phyloP scores from a whole-genome alignment of 2,888 invertebrate species.

The Plagodis dolabraria region DNA sequence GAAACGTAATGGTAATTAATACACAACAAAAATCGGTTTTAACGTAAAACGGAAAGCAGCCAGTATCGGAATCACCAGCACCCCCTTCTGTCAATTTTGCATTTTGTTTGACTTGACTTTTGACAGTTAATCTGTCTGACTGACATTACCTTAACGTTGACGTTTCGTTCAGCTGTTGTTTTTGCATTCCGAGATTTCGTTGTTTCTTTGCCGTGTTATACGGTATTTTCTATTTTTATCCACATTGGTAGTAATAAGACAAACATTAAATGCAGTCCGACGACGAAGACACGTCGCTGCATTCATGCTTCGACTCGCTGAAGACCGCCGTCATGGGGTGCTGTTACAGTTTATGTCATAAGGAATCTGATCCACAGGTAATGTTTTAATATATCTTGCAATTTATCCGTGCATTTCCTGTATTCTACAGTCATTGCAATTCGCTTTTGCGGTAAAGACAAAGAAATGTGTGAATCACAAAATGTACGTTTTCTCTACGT shows the following conservation, averaged over 20 bases:
- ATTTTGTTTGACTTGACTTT: too few species aligned
- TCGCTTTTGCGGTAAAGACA: constrained; percentile 16
- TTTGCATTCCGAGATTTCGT: constrained; percentile 29
- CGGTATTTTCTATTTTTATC: constrained; percentile 77
- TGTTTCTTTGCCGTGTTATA: constrained; percentile 51
- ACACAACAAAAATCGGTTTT: too few species aligned
- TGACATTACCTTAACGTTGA: too few species aligned
- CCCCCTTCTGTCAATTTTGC: too few species aligned
- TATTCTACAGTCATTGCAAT: constrained; percentile 14
- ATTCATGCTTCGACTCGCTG: constrained; percentile 80
- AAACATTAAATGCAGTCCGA: constrained; percentile 79
- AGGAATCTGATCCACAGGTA: constrained; percentile 88
- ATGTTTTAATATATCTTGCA: constrained; percentile 26
- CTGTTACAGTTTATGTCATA: constrained; percentile 90
- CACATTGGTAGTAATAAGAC: constrained; percentile 60
- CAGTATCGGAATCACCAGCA: too few species aligned
- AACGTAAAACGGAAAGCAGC: too few species aligned
- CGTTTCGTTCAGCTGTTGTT: too few species aligned
- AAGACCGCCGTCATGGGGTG: constrained; percentile 86
- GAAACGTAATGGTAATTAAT: too few species aligned
- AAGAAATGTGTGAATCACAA: constrained; percentile 15
- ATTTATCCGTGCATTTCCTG: constrained; percentile 1
- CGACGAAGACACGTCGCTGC: constrained; percentile 73
- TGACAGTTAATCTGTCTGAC: too few species aligned
- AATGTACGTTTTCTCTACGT: constrained; percentile 13